Percentiles rank a stretch among this genome's conserved stretches.
These are phyloP conservation scores for Columba guinea DNA, from an alignment of 2,797 vertebrate species.

Conservation along the genomic window DNA sequence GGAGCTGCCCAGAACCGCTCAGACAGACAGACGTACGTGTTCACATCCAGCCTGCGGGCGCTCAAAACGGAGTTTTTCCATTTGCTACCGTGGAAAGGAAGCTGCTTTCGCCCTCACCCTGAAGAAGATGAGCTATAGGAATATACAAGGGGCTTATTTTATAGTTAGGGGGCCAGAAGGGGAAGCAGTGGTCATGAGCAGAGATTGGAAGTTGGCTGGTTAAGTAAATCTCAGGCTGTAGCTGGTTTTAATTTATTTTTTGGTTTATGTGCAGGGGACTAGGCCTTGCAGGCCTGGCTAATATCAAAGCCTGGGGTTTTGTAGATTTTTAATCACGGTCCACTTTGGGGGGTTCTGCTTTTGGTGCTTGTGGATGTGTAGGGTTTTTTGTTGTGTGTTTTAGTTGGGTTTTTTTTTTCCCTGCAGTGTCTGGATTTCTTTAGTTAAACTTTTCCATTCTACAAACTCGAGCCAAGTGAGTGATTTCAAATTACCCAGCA, in stretches of 20 bases:
- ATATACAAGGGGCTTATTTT: conserved; percentile 28
- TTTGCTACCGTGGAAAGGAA: conserved; percentile 40
- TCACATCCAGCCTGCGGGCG: neutral
- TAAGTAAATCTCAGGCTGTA: conserved; percentile 58
- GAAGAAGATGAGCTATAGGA: conserved; percentile 59
- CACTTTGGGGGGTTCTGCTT: conserved; percentile 62
- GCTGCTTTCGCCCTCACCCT: conserved; percentile 9
- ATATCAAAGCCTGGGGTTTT: conserved; percentile 63
- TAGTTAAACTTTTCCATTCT: conserved; percentile 61
- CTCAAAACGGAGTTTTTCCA: conserved; percentile 40
- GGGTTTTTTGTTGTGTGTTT: neutral
- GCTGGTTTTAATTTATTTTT: conserved; percentile 70
- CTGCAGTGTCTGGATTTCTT: conserved; percentile 61
- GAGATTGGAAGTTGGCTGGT: conserved; percentile 43
- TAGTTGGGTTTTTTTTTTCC: neutral
- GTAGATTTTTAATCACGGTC: conserved; percentile 68
- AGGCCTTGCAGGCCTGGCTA: conserved; percentile 53
- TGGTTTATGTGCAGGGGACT: conserved; percentile 67
- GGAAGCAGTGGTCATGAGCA: conserved; percentile 61
- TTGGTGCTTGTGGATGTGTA: neutral
- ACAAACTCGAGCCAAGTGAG: conserved; percentile 44
- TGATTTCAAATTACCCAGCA: conserved; percentile 38
- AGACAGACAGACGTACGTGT: neutral
- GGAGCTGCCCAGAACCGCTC: fast-evolving
- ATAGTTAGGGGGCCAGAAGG: conserved; percentile 33